A percentile compares a stretch with the other conserved stretches of the same genome.
These are phyloP conservation scores for Artemisiospiza belli DNA, from an alignment of 2,113 vertebrate genomes.

Conservation along the genomic window DNA sequence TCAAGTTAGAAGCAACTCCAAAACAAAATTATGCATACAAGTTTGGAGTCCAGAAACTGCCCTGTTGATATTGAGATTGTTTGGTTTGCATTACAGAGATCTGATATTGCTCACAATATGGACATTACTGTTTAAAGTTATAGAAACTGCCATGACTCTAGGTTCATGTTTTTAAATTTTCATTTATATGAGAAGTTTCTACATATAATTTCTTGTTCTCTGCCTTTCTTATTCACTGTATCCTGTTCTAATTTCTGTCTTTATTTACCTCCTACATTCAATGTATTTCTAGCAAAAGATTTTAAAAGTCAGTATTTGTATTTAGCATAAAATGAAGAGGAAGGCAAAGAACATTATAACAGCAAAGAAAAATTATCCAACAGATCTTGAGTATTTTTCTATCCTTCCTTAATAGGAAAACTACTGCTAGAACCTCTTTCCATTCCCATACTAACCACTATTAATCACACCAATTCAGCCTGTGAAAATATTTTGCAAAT, in stretches of 20 bases:
- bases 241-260: neutral
- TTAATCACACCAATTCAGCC: neutral
- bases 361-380: neutral
- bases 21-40: neutral
- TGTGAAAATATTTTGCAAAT: neutral
- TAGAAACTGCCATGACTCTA: neutral
- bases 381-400: neutral
- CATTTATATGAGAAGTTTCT: neutral
- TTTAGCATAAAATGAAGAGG: neutral
- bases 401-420: neutral
- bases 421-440: neutral
- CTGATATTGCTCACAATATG: neutral
- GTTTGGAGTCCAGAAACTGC: neutral
- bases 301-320: neutral
- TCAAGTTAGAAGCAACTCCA: neutral
- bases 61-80: neutral
- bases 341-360: neutral
- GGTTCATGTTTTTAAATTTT: neutral
- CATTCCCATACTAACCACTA: neutral
- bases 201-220: neutral
- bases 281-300: neutral
- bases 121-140: neutral
- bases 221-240: neutral
- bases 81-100: neutral
- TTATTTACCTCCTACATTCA: neutral